phyloP scores from a whole-genome alignment of 2,888 invertebrate species.

The Lycocerus yunnanus region DNA sequence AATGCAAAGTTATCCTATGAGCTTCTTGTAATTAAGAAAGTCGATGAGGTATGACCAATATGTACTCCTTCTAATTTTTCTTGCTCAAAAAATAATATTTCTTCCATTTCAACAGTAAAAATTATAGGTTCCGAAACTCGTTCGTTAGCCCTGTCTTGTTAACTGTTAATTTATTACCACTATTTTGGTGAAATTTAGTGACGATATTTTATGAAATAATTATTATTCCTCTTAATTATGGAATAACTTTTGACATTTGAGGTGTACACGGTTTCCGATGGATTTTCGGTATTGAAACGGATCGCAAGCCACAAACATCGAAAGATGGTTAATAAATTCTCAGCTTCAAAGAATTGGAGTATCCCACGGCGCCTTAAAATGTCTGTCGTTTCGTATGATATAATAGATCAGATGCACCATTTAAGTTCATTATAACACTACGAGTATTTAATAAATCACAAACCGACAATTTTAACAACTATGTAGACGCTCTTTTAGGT shows the following conservation, averaged over 20 bases:
- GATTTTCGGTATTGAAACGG: background rate
- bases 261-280: background rate
- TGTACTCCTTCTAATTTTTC: background rate
- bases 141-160: constrained; percentile 26
- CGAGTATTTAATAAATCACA: constrained; percentile 18
- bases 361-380: background rate
- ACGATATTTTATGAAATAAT: background rate
- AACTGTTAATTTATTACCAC: constrained; percentile 21
- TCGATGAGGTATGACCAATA: too few relatives aligned
- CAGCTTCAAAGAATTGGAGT: background rate
- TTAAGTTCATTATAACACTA: constrained; percentile 26
- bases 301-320: background rate
- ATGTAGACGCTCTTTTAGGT: background rate
- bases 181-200: background rate
- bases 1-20: background rate
- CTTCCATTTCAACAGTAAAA: constrained; percentile 30
- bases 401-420: constrained; percentile 5
- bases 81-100: constrained; percentile 34
- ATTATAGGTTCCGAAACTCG: constrained; percentile 25
- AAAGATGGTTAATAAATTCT: background rate
- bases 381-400: background rate
- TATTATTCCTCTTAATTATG: background rate
- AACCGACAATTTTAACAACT: constrained; percentile 10
- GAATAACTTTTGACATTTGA: background rate
- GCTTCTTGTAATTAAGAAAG: background rate